Evolutionary conservation across 2,113 vertebrate genomes (phyloP).

Genomic region (Amblyornis subalaris): DNA sequence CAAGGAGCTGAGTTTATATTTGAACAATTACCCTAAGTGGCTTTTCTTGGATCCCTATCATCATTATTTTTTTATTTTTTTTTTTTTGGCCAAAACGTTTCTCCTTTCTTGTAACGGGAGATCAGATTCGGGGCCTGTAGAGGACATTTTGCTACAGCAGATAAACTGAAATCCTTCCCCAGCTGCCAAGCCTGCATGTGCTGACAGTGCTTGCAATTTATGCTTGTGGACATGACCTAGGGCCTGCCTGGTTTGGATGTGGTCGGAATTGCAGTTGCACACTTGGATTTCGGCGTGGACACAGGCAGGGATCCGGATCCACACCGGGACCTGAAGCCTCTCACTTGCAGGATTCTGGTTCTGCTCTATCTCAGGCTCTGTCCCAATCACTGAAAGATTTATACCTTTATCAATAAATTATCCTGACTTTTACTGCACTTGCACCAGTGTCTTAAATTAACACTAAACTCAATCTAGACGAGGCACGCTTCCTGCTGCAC

Average conservation of each 20-base stretch:
- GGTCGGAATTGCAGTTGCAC: not conserved
- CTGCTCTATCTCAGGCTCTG: not conserved
- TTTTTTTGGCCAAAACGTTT: constrained; percentile 39
- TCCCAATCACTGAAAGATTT: constrained; percentile 60
- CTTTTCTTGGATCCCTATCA: constrained; percentile 36
- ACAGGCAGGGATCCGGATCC: constrained; percentile 27
- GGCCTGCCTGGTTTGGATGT: constrained; percentile 24
- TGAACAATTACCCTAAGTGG: not conserved
- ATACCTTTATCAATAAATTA: constrained; percentile 65
- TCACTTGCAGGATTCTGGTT: constrained; percentile 3
- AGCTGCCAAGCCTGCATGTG: constrained; percentile 42
- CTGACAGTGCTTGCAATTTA: constrained; percentile 40
- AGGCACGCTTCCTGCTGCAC: constrained; percentile 46
- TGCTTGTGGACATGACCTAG: constrained; percentile 36
- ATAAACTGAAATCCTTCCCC: not conserved
- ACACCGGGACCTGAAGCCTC: not conserved
- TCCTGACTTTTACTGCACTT: constrained; percentile 59
- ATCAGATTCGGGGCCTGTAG: not conserved
- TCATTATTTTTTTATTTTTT: not conserved
- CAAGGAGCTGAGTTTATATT: not conserved
- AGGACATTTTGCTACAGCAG: not conserved
- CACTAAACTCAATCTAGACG: constrained; percentile 47
- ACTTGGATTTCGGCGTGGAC: constrained; percentile 37
- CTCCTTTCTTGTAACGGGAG: constrained; percentile 9
- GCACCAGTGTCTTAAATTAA: constrained; percentile 58